Base-by-base conservation (phyloP, 1,140 invertebrate genomes). In the Chrysoperla carnea region DNA sequence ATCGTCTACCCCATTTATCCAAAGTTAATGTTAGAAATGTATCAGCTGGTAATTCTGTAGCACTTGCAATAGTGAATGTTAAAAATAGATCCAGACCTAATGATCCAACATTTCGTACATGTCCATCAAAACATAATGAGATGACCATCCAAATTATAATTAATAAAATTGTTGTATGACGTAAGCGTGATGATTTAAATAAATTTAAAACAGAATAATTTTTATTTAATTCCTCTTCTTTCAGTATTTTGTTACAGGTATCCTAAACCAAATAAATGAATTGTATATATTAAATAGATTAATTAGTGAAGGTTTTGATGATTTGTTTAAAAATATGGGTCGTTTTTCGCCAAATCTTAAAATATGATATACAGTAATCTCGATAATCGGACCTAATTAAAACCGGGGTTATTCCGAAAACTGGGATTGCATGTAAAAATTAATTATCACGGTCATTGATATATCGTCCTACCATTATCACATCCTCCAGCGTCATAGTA, bases 141-240 rank as follows among this genome's bases (percentile, higher is more conserved):
- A 90, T 81, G 8, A 75, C 70, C 80, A 90, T 87, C 84, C 84
- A 88, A 40, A 86, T 82, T 5, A 84, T 37, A 47, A 84, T 81
- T 33, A 88, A 64, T 0, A 88, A 59, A 13, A 87, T 59, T 0
- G 81, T 81, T 36, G 78, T 81, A 37, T 70, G 72, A 6, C 82
- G 58, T 8, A 88, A 52, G 6, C 80, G 63, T 1, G 81, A 79
- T 5, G 75, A 82, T 52, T 65, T 76, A 58, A 87, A 85, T 0
- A 86, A 67, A 62, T 86, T 82, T 33, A 84, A 43, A 0, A 85
- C 78, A 1, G 83, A 85, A 54, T 84, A 84, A 3, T 66, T 72
- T 44, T 71, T 69, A 41, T 72, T 69, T 33, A 69, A 63, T 27
- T 75, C 71, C 56, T 83, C 78, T 51, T 78, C 76, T 50, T 77